Evolutionary conservation across 1,140 invertebrate species (phyloP).

Genomic region (Musca vetustissima): DNA sequence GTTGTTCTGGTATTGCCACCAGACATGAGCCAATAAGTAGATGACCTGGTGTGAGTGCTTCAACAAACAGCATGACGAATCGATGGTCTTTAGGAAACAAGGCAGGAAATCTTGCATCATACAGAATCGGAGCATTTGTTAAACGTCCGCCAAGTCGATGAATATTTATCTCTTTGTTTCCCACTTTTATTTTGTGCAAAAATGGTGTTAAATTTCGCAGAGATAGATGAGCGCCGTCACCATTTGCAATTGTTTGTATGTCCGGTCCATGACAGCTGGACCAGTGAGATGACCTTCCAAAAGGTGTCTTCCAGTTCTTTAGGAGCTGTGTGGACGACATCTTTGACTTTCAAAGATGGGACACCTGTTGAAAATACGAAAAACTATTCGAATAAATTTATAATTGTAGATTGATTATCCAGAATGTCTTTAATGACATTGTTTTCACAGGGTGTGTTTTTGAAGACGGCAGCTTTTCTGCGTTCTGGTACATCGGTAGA

Average conservation of each 20-base stretch:
- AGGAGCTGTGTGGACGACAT: background rate
- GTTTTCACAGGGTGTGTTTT: no score
- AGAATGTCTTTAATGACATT: no score
- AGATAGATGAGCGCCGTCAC: background rate
- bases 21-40: slow-evolving; percentile 7
- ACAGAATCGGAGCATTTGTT: background rate
- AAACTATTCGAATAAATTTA: background rate
- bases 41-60: slow-evolving; percentile 8
- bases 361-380: slow-evolving; percentile 2
- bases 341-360: background rate
- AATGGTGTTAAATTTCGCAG: slow-evolving; percentile 9
- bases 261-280: no score
- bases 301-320: background rate
- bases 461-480: background rate
- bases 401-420: no score
- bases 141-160: slow-evolving; percentile 7
- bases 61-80: slow-evolving; percentile 6
- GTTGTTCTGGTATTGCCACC: no score
- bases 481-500: background rate
- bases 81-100: slow-evolving; percentile 8
- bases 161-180: background rate
- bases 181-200: background rate
- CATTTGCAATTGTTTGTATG: no score
- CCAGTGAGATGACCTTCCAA: no score
- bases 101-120: slow-evolving; percentile 11